Percentiles rank a stretch among this genome's conserved stretches.
phyloP scores from a whole-genome alignment of 2,797 vertebrate genomes.

The Oreochromis mossambicus region DNA sequence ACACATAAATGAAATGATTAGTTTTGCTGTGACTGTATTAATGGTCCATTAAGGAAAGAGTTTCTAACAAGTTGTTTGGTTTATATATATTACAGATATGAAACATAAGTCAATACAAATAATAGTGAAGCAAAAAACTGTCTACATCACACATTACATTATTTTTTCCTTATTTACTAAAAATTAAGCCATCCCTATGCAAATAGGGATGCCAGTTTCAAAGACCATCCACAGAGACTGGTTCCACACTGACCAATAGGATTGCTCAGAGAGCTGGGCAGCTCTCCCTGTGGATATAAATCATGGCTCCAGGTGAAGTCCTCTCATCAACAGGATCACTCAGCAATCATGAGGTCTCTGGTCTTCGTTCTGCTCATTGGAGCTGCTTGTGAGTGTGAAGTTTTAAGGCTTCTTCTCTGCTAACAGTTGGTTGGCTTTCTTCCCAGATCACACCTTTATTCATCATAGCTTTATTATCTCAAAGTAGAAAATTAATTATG shows the following conservation, averaged over 20 bases:
- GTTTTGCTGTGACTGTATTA: not conserved
- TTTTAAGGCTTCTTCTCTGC: not conserved
- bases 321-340: conserved; percentile 34
- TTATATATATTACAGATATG: not conserved
- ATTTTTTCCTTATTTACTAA: not conserved
- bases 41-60: not conserved
- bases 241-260: not conserved
- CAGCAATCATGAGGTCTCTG: conserved; percentile 58
- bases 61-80: not conserved
- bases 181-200: not conserved
- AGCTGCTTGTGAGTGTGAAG: conserved; percentile 65
- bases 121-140: not conserved
- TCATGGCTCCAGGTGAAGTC: not conserved
- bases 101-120: not conserved
- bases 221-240: not conserved
- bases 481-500: not conserved
- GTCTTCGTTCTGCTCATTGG: conserved; percentile 73
- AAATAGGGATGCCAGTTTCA: not conserved
- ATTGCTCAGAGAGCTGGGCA: not conserved
- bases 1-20: not conserved
- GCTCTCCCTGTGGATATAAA: conserved; percentile 29
- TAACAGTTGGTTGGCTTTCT: not conserved
- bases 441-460: not conserved
- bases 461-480: not conserved
- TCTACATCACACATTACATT: not conserved